These are phyloP conservation scores for Catharus minimus DNA, from an alignment of 2,113 vertebrate genomes.

Conservation along the genomic window DNA sequence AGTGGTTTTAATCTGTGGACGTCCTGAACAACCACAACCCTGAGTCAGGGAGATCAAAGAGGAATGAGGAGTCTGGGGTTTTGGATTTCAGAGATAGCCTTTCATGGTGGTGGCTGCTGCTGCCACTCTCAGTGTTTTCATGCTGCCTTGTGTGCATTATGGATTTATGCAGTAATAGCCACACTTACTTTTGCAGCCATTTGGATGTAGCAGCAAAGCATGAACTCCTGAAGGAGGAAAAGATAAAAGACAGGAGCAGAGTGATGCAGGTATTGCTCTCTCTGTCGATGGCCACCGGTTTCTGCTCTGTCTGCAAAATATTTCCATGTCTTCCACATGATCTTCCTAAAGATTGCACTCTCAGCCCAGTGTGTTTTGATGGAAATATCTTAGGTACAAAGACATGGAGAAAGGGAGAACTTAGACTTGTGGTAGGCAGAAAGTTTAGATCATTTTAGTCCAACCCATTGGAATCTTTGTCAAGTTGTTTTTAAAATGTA, in stretches of 20 bases:
- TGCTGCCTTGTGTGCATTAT: not conserved
- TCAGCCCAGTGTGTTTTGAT: not conserved
- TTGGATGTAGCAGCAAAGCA: not conserved
- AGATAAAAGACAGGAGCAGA: not conserved
- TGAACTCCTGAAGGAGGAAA: not conserved
- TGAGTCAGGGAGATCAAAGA: not conserved
- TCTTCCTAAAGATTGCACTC: not conserved
- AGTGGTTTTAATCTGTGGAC: not conserved
- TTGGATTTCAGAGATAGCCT: not conserved
- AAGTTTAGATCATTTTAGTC: not conserved
- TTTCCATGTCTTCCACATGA: not conserved
- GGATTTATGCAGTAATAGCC: conserved; percentile 24
- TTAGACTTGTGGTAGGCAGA: not conserved
- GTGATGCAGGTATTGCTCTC: not conserved
- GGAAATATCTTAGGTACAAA: not conserved
- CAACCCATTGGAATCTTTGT: not conserved
- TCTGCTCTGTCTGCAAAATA: not conserved
- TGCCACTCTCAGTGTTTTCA: not conserved
- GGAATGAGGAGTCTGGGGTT: not conserved
- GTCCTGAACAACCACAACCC: not conserved
- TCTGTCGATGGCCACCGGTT: not conserved
- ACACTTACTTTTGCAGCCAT: conserved; percentile 13
- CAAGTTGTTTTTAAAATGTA: not conserved
- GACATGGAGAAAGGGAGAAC: not conserved
- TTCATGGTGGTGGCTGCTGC: not conserved